phyloP scores from a whole-genome alignment of 1,140 invertebrate genomes.

The Odontomachus brunneus region DNA sequence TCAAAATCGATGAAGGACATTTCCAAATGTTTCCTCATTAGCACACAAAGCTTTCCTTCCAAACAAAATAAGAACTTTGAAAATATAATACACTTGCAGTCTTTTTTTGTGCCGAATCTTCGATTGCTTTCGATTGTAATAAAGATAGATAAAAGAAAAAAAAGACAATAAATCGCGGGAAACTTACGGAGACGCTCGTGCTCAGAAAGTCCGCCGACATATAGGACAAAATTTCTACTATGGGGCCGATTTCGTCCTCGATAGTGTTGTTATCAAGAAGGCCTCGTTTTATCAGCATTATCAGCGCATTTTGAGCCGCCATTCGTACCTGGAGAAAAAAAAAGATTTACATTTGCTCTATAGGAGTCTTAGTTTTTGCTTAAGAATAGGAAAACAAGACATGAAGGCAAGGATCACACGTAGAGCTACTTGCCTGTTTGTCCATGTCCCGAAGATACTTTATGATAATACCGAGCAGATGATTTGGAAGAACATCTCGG shows the following conservation, averaged over 20 bases:
- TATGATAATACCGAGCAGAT: slow-evolving; percentile 88
- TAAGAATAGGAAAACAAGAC: neutral
- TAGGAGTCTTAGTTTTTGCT: neutral
- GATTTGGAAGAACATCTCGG: slow-evolving; percentile 80
- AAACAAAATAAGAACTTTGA: neutral
- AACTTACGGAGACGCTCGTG: slow-evolving; percentile 84
- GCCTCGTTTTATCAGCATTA: slow-evolving; percentile 88
- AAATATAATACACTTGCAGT: neutral
- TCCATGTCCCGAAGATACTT: slow-evolving; percentile 87
- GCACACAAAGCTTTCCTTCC: neutral
- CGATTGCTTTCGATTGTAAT: neutral
- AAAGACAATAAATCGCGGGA: slow-evolving; percentile 28
- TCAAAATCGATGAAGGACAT: no score
- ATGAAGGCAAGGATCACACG: neutral
- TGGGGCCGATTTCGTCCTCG: slow-evolving; percentile 87
- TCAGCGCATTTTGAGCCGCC: slow-evolving; percentile 87
- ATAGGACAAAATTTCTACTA: slow-evolving; percentile 77
- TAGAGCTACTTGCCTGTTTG: slow-evolving; percentile 85
- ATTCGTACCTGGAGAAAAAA: slow-evolving; percentile 86
- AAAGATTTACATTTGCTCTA: slow-evolving; percentile 17
- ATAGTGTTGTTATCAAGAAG: slow-evolving; percentile 87
- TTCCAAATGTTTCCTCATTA: no score
- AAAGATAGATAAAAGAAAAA: slow-evolving; percentile 20
- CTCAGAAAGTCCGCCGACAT: slow-evolving; percentile 84
- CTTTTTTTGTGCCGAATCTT: neutral